Evolutionary conservation across 2,797 vertebrate species (phyloP), one percentile per base, ranked within the genome.

Genomic region (Heliangelus exortis): DNA sequence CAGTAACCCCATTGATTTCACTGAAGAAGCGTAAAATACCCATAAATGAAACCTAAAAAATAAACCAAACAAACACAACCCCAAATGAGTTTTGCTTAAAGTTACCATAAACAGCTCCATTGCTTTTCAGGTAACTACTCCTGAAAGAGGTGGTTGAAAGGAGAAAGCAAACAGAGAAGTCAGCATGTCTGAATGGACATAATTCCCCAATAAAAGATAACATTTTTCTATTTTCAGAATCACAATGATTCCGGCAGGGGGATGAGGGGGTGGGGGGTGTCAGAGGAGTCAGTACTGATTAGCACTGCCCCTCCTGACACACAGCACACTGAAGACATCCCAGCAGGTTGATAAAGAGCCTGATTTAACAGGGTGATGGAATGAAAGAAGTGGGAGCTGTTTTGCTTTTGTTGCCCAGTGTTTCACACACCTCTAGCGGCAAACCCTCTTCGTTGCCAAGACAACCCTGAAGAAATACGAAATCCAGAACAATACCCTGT

Each of bases 361-460:
- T 50, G 55, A 41, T 92, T 90, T 94, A 66, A 65, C 50, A 15
- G 67, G 67, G 83, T 72, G 87, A 80, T 89, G 91, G 91, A 89
- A 91, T 43, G 91, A 95, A 91, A 65, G 14, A 80, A 95, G 65
- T 54, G 41, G 72, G 74, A 97, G 77, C 69, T 26, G 5, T 67
- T 90, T 71, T 84, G 89, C 74, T 94, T 96, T 87, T 72, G 89
- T 91, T 94, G 83, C 71, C 93, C 95, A 91, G 93, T 84, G 91
- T 87, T 97, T 95, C 95, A 91, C 83, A 87, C 92, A 96, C 93
- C 92, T 96, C 93, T 94, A 94, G 93, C 90, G 65, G 93, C 93
- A 96, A 95, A 93, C 71, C 93, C 87, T 95, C 91, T 89, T 82
- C 18, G 96, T 97, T 97, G 95, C 96, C 95, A 95, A 94, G 95